Percentiles rank a stretch among this genome's conserved stretches.
phyloP scores from a whole-genome alignment of 2,113 vertebrate genomes.

The Odontophorus gujanensis region DNA sequence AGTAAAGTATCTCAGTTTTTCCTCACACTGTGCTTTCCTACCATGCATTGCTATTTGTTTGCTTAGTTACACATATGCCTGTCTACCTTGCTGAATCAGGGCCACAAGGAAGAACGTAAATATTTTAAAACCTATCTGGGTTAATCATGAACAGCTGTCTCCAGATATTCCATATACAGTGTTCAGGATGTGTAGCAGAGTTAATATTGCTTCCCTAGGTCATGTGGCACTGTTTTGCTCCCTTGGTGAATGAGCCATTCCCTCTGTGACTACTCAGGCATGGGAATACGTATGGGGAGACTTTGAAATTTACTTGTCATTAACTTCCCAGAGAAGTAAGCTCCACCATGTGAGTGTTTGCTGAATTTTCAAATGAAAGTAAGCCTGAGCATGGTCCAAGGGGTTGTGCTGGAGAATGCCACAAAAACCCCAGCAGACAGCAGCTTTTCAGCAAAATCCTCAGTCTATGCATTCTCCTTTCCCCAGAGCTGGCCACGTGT shows the following conservation, averaged over 20 bases:
- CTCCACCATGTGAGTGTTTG: neutral
- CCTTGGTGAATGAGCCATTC: neutral
- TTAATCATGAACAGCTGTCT: conserved; percentile 52
- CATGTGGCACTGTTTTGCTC: neutral
- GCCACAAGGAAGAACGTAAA: conserved; percentile 43
- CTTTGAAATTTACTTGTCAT: conserved; percentile 25
- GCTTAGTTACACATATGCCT: neutral
- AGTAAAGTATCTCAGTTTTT: neutral
- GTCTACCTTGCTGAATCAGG: conserved; percentile 43
- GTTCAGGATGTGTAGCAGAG: conserved; percentile 38
- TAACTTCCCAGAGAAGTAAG: conserved; percentile 12
- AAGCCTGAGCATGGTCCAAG: neutral
- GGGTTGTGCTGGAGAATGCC: neutral
- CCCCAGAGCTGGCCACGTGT: neutral
- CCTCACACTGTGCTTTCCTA: neutral
- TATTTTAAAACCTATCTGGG: conserved; percentile 50
- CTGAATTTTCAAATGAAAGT: conserved; percentile 3
- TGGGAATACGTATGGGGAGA: neutral
- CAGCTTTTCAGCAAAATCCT: conserved; percentile 8
- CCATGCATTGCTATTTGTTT: conserved; percentile 19
- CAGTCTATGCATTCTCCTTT: neutral
- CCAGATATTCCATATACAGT: neutral
- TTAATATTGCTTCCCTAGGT: neutral
- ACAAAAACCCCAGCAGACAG: neutral
- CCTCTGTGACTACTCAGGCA: neutral